Percentiles rank a stretch among this genome's conserved stretches.
These are phyloP conservation scores for Megamerina dolium DNA, from an alignment of 2,888 invertebrate species.

Conservation along the genomic window DNA sequence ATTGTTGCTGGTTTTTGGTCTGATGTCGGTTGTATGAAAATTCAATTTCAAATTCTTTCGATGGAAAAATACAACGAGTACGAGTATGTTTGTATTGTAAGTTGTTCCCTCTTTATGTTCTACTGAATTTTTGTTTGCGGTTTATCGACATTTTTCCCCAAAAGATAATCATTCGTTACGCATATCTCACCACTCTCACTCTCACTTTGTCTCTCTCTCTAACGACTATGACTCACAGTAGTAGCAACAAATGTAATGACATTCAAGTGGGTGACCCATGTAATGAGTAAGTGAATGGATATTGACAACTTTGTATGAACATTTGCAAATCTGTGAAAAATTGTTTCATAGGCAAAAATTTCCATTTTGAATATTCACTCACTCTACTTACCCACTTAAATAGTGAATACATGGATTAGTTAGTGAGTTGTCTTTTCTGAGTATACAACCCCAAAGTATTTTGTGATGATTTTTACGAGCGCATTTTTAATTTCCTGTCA, in stretches of 20 bases:
- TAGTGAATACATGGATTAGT: too few relatives aligned
- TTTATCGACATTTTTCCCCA: too few relatives aligned
- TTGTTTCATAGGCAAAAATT: neutral
- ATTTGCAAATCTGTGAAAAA: neutral
- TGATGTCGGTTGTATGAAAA: constrained; percentile 5
- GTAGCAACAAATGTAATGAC: neutral
- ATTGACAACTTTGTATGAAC: neutral
- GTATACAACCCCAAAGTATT: constrained; percentile 2
- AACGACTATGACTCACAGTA: too few relatives aligned
- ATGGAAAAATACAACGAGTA: too few relatives aligned
- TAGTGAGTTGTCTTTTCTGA: neutral
- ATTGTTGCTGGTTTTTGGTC: neutral
- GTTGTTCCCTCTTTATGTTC: too few relatives aligned
- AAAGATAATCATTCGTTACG: constrained; percentile 12
- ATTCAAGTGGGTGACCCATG: neutral
- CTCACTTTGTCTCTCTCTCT: too few relatives aligned
- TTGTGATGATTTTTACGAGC: constrained; percentile 7
- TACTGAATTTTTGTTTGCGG: too few relatives aligned
- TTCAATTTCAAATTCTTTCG: constrained; percentile 7
- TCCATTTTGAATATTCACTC: neutral
- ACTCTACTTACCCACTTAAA: too few relatives aligned
- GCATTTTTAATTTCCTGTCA: constrained; percentile 13
- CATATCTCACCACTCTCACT: too few relatives aligned
- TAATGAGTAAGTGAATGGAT: too few relatives aligned
- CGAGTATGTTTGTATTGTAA: too few relatives aligned